Percentiles rank a stretch among this genome's conserved stretches.
Evolutionary conservation across 2,888 invertebrate genomes (phyloP).

Genomic region (Rotaria sp.): DNA sequence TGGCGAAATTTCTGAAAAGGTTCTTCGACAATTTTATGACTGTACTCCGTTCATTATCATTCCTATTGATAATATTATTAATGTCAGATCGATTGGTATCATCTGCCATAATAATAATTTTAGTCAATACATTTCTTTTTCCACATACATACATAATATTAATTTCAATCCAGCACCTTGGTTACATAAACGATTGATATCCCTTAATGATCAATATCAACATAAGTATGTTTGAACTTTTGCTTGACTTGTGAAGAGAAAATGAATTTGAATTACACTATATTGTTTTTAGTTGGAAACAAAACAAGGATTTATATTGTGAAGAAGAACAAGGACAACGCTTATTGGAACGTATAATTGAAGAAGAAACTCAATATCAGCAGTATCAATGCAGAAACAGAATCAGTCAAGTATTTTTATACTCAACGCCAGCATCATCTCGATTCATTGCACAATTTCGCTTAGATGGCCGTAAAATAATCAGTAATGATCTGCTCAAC

Average conservation of each 20-base stretch:
- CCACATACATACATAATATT: not conserved
- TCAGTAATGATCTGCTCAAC: not conserved
- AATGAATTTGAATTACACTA: not conserved
- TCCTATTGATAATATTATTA: not conserved
- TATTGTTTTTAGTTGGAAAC: not conserved
- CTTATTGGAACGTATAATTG: not conserved
- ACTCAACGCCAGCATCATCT: not conserved
- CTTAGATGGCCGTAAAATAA: not conserved
- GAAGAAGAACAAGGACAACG: not conserved
- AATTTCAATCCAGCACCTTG: not conserved
- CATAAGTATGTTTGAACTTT: not conserved
- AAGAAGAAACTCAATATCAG: not conserved
- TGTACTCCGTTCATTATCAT: not conserved
- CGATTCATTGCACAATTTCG: not conserved
- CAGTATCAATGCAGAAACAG: not conserved
- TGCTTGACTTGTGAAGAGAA: not conserved
- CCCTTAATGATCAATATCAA: not conserved
- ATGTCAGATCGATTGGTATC: not conserved
- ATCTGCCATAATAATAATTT: not conserved
- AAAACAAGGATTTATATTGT: too few relatives aligned
- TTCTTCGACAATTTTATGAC: not conserved
- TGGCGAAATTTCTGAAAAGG: not conserved
- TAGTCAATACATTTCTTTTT: not conserved
- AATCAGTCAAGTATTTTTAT: not conserved
- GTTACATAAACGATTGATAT: not conserved